Evolutionary conservation across 2,888 invertebrate genomes (phyloP).

Genomic region (Apamea crenata): DNA sequence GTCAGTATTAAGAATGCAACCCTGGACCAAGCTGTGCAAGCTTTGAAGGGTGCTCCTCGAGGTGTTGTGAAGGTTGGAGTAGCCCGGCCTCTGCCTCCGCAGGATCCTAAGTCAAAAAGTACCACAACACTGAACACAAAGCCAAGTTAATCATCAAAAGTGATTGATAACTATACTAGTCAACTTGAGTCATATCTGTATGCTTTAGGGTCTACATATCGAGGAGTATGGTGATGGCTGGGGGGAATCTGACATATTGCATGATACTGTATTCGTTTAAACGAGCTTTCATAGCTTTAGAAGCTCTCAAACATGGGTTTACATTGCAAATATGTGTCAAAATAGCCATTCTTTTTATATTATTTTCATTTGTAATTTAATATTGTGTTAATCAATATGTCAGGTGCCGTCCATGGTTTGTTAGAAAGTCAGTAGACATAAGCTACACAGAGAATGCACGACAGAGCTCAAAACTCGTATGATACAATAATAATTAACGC

Average conservation of each 20-base stretch:
- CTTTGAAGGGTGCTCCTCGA: conserved; percentile 97
- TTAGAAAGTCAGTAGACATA: conserved; percentile 49
- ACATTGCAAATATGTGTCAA: neutral
- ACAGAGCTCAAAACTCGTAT: conserved; percentile 78
- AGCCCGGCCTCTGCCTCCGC: conserved; percentile 94
- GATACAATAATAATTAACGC: conserved; percentile 87
- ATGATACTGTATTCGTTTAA: neutral
- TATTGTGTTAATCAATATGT: conserved; percentile 6
- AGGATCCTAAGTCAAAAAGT: conserved; percentile 84
- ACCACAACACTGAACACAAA: conserved; percentile 83
- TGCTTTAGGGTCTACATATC: conserved; percentile 77
- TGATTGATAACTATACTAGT: conserved; percentile 81
- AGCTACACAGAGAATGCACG: conserved; percentile 44
- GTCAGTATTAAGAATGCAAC: conserved; percentile 97
- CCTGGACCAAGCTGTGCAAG: conserved; percentile 98
- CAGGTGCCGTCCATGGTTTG: conserved; percentile 28
- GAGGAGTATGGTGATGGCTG: conserved; percentile 68
- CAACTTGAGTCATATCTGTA: conserved; percentile 87
- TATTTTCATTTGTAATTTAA: neutral
- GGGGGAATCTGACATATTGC: conserved; percentile 48
- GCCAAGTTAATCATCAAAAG: conserved; percentile 83
- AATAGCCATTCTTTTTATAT: neutral
- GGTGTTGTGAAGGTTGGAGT: conserved; percentile 98
- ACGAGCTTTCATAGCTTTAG: conserved; percentile 10
- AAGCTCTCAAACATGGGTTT: conserved; percentile 21